A percentile compares a stretch with the other conserved stretches of the same genome.
Evolutionary conservation across 2,888 invertebrate genomes (phyloP).

Genomic region (Caenorhabditis angaria): DNA sequence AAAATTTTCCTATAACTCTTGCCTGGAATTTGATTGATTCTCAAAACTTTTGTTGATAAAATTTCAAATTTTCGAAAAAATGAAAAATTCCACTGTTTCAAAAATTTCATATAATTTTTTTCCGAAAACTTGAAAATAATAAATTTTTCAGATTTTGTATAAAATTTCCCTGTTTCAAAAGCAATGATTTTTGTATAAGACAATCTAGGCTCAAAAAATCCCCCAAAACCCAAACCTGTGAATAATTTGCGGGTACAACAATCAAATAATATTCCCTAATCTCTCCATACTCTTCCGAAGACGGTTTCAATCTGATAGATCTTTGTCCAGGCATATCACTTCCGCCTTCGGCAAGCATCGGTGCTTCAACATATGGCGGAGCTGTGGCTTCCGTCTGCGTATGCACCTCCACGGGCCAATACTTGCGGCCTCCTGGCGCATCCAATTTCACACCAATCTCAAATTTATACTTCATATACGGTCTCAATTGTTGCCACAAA

Average conservation of each 20-base stretch:
- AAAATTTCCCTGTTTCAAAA: not conserved
- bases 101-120: not conserved
- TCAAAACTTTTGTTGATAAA: not conserved
- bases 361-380: slow-evolving; percentile 67
- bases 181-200: not conserved
- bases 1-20: no score
- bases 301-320: slow-evolving; percentile 78
- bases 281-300: slow-evolving; percentile 96
- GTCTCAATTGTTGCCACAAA: slow-evolving; percentile 63
- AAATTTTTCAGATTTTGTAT: not conserved
- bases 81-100: not conserved
- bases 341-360: slow-evolving; percentile 57
- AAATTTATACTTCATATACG: slow-evolving; percentile 68
- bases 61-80: no score
- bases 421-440: slow-evolving; percentile 54
- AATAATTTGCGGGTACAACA: slow-evolving; percentile 85
- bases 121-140: not conserved
- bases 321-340: slow-evolving; percentile 55
- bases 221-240: slow-evolving; percentile 5
- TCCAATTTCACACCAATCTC: slow-evolving; percentile 63
- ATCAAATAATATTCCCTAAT: slow-evolving; percentile 95
- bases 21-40: no score
- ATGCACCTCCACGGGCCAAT: slow-evolving; percentile 65
- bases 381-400: slow-evolving; percentile 64
- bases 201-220: not conserved